Evolutionary conservation across 2,888 invertebrate species (phyloP).

Genomic region (Sphaerolaimus hirsutus): DNA sequence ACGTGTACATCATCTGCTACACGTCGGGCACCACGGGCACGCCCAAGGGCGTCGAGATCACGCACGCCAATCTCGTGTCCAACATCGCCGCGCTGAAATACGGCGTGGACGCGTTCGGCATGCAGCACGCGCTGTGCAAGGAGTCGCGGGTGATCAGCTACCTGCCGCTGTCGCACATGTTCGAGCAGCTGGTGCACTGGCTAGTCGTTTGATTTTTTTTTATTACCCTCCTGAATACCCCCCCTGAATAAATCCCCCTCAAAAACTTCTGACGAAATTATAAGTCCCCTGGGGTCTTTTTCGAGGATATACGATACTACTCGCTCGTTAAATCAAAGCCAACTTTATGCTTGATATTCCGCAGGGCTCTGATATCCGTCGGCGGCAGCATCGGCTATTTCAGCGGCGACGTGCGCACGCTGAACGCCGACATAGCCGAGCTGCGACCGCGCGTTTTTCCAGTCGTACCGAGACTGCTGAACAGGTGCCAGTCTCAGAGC

Average conservation of each 20-base stretch:
- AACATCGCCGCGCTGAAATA: background rate
- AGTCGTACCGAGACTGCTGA: slow-evolving; percentile 78
- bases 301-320: too few relatives aligned
- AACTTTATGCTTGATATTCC: too few relatives aligned
- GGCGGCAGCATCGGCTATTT: slow-evolving; percentile 82
- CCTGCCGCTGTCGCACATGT: slow-evolving; percentile 85
- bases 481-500: too few relatives aligned
- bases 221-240: too few relatives aligned
- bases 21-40: background rate
- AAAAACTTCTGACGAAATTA: too few relatives aligned
- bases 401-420: slow-evolving; percentile 62
- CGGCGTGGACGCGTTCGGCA: background rate
- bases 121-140: background rate
- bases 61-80: background rate
- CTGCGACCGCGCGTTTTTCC: slow-evolving; percentile 78
- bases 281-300: too few relatives aligned
- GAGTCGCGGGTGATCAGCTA: slow-evolving; percentile 44
- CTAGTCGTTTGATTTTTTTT: too few relatives aligned
- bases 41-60: background rate
- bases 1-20: background rate
- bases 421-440: slow-evolving; percentile 56
- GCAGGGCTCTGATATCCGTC: too few relatives aligned
- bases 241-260: too few relatives aligned
- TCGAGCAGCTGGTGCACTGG: slow-evolving; percentile 42
- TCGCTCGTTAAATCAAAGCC: too few relatives aligned